Base-by-base conservation (phyloP, 2,888 invertebrate genomes). In the Laothoe populi region DNA sequence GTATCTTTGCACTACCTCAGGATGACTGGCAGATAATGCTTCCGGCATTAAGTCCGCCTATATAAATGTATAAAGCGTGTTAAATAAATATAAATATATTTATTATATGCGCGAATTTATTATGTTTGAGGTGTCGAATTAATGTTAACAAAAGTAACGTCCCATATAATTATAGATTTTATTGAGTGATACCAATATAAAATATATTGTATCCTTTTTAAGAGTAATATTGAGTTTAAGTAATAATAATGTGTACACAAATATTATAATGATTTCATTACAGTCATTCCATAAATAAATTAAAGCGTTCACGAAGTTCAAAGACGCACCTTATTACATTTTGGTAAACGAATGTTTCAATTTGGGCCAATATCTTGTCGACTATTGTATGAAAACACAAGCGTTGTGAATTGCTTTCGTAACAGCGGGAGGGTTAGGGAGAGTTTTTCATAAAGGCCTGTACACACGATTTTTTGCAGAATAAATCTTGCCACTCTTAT, bases 331-430 rank as follows among this genome's bases (percentile, higher is more conserved):
- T 49, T 49, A 49, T 49, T 49, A 49, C 31, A 49, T 49, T 49
- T 49, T 49, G 26, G 48, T 49, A 31, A 49, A 49, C 26, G 49
- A 31, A 49, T 49, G 49, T 49, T 26, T 49, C 49, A 49, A 49
- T 49, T 49, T 49, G 10, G 49, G 49, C 49, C 49, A 49, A 49
- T 49, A 49, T 49, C 31, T 49, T 49, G 49, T 49, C 16, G 49
- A 49, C 49, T 49, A 49, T 49, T 49, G 49, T 49, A 49, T 49
- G 16, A 31, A 24, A 49, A 49, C 49, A 49, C 49, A 49, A 49
- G 31, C 16, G 49, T 24, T 49, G 49, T 49, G 49, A 49, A 49
- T 49, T 31, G 49, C 31, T 49, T 31, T 49, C 16, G 16, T 49
- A 49, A 31, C 49, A 49, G 16, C 26, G 26, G 26, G 48, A n/a